Evolutionary conservation across 2,888 invertebrate species (phyloP), one percentile per base, ranked within the genome.

Genomic region (Pharmacophagus antenor): DNA sequence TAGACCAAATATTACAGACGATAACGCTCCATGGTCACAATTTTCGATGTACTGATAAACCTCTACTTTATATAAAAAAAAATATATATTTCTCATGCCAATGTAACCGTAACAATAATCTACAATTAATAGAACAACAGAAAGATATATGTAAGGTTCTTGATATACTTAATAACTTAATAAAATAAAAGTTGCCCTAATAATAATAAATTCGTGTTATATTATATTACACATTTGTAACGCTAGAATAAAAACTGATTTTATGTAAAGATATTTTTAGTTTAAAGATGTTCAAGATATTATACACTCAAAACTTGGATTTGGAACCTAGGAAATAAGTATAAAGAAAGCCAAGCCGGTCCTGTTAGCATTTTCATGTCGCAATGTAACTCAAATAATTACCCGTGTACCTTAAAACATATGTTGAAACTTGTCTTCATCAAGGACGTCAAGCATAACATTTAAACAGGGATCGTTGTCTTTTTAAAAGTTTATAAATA

Each of bases 381-480:
- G 0, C 20, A 31, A 22, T 27, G 27, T 46, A 56, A 23, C 25
- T 37, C 25, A 20, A 22, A 51, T 31, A 31, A 31, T 31, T 42
- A 47, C 42, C 48, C 17, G 55, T 55, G 27, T 47, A 49, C 56
- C 12, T 37, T 47, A 47, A 51, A 47, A 52, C 18, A 18, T 58
- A 47, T 58, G n/a, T 59, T 44, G 44, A 54, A 59, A 59, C 53
- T 58, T 53, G 49, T 62, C 56, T 54, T 51, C 63, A 62, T 75
- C 82, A 83, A 84, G 83, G 84, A 68, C 77, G 67, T 63, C 76
- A 50, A 72, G 73, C 68, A 65, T 58, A 58, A 60, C 41, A 67
- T 72, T 74, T 68, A 69, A 69, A 21, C 65, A 68, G 72, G 73
- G 79, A 71, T 70, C 77, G 63, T 75, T 75, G 78, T 75, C 70